phyloP scores from a whole-genome alignment of 2,797 vertebrate species.

The Enteromius paludinosus region DNA sequence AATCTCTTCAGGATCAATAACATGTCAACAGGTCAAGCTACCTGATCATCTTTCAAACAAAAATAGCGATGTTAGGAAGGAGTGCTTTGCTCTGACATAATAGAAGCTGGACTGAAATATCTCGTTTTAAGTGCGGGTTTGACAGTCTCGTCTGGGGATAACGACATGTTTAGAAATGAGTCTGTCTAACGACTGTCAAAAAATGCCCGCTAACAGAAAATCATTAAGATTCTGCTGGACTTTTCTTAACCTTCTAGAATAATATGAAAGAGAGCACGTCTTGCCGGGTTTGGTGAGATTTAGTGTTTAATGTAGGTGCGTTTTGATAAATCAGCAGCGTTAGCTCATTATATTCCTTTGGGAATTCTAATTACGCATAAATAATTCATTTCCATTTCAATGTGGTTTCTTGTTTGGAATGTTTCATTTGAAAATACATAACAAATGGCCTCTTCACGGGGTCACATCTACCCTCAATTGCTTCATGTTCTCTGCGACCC shows the following conservation, averaged over 20 bases:
- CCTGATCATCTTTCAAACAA: slow-evolving; percentile 26
- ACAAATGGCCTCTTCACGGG: slow-evolving; percentile 6
- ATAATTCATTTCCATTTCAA: slow-evolving; percentile 33
- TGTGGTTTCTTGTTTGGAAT: slow-evolving; percentile 22
- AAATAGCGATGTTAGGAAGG: neutral
- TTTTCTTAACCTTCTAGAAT: neutral
- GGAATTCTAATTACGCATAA: slow-evolving; percentile 24
- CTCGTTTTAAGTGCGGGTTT: neutral
- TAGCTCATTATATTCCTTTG: slow-evolving; percentile 8
- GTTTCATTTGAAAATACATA: slow-evolving; percentile 42
- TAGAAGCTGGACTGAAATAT: slow-evolving; percentile 8
- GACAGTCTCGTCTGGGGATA: neutral
- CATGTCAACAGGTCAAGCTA: slow-evolving; percentile 34
- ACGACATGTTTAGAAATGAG: slow-evolving; percentile 11
- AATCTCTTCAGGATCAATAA: slow-evolving; percentile 33
- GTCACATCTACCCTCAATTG: slow-evolving; percentile 44
- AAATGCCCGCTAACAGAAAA: neutral
- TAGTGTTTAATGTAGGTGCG: neutral
- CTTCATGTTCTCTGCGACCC: slow-evolving; percentile 47
- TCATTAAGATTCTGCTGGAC: neutral
- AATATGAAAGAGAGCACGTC: neutral
- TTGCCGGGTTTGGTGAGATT: neutral
- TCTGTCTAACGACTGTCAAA: slow-evolving; percentile 8
- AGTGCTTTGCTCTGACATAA: neutral
- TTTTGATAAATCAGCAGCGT: slow-evolving; percentile 21